These are phyloP conservation scores for Morpho deidamia DNA, from an alignment of 2,888 invertebrate genomes.

Conservation along the genomic window DNA sequence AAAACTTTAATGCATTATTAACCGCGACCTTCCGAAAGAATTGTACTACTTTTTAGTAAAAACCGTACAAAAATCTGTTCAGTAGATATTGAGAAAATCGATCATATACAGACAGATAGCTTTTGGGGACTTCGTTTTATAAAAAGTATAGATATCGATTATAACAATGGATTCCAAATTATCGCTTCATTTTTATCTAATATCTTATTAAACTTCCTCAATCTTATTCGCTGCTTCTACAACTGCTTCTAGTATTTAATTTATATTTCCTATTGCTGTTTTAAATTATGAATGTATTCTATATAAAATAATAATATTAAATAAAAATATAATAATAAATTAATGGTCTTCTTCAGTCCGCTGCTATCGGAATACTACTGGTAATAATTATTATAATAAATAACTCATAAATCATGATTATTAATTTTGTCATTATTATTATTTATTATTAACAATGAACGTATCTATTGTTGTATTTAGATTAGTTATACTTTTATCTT, in stretches of 20 bases:
- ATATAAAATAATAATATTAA: slow-evolving; percentile 24
- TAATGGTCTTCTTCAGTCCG: slow-evolving; percentile 81
- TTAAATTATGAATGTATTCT: slow-evolving; percentile 18
- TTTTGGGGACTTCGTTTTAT: too few species aligned
- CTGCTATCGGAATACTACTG: slow-evolving; percentile 86
- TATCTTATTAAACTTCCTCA: slow-evolving; percentile 12
- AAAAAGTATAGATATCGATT: neutral
- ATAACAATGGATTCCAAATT: slow-evolving; percentile 15
- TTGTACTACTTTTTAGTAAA: too few species aligned
- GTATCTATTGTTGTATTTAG: slow-evolving; percentile 23
- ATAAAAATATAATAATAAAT: slow-evolving; percentile 35
- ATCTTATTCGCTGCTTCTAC: slow-evolving; percentile 12
- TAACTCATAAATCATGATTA: slow-evolving; percentile 46
- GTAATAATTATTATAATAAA: slow-evolving; percentile 75
- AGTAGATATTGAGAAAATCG: too few species aligned
- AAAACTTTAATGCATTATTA: too few species aligned
- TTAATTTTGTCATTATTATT: slow-evolving; percentile 39
- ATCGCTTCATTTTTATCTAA: slow-evolving; percentile 15
- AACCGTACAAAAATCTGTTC: too few species aligned
- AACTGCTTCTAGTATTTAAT: slow-evolving; percentile 9
- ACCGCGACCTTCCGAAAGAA: too few species aligned
- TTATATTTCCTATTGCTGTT: slow-evolving; percentile 21
- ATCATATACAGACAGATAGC: too few species aligned
- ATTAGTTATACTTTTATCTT: slow-evolving; percentile 16
- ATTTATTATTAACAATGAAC: slow-evolving; percentile 27